Percentiles rank a stretch among this genome's conserved stretches.
Conservation (phyloP, 1,140 invertebrate genomes). For the Pseudoatta argentina region DNA sequence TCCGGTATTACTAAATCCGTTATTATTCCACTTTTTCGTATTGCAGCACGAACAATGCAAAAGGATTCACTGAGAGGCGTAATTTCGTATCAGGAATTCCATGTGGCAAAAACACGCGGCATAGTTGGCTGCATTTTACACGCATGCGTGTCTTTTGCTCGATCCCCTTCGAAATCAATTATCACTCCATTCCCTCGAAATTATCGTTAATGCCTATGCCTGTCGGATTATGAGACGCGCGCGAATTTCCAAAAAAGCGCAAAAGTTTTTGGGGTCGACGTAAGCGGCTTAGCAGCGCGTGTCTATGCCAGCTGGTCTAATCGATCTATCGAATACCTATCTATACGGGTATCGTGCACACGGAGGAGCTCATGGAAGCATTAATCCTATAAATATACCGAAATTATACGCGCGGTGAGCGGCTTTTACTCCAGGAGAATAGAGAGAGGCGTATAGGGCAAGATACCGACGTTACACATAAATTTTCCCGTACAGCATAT, state of each 20-base stretch:
- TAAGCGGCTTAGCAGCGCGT: slow-evolving; percentile 80
- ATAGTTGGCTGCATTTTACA: background rate
- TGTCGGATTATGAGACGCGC: slow-evolving; percentile 75
- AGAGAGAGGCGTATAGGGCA: background rate
- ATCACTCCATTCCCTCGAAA: slow-evolving; percentile 74
- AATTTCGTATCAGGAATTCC: background rate
- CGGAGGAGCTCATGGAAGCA: slow-evolving; percentile 41
- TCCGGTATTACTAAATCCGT: background rate
- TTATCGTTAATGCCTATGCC: slow-evolving; percentile 72
- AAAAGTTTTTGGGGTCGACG: slow-evolving; percentile 75
- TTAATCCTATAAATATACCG: slow-evolving; percentile 82
- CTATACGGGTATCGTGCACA: slow-evolving; percentile 62
- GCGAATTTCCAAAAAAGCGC: slow-evolving; percentile 81
- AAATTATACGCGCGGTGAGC: slow-evolving; percentile 76
- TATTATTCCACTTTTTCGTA: background rate
- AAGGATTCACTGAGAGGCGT: slow-evolving; percentile 14
- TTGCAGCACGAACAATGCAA: background rate
- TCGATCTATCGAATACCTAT: slow-evolving; percentile 76
- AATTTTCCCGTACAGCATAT: slow-evolving; percentile 39
- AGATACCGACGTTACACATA: slow-evolving; percentile 23
- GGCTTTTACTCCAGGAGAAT: slow-evolving; percentile 5
- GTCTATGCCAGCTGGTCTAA: slow-evolving; percentile 75
- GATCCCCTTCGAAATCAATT: slow-evolving; percentile 68
- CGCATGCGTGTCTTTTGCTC: background rate
- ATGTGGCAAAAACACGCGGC: slow-evolving; percentile 4